Conservation (phyloP, 1,140 invertebrate species). For the Trichonephila clavata region DNA sequence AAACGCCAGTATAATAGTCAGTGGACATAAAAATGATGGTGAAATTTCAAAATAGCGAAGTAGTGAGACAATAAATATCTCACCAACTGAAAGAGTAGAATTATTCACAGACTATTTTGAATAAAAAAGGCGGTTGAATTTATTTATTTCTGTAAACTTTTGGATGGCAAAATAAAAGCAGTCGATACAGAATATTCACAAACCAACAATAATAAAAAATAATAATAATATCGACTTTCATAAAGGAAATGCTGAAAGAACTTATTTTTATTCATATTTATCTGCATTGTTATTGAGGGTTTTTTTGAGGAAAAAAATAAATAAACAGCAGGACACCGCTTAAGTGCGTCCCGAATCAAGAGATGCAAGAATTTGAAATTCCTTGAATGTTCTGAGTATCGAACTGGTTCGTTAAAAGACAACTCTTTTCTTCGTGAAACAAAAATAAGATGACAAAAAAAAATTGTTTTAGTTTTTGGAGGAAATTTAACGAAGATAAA, state of each 20-base stretch:
- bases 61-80: too few species aligned
- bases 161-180: not conserved
- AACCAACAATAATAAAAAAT: not conserved
- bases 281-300: not conserved
- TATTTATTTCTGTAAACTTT: not conserved
- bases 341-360: not conserved
- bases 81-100: too few species aligned
- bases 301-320: not conserved
- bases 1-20: too few species aligned
- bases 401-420: constrained; percentile 11
- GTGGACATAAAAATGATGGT: too few species aligned
- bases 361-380: not conserved
- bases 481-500: constrained; percentile 19
- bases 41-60: too few species aligned
- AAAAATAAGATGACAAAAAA: not conserved
- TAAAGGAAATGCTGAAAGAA: not conserved
- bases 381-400: not conserved
- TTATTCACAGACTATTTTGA: not conserved
- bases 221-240: not conserved
- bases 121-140: not conserved
- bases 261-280: constrained; percentile 26
- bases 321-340: not conserved
- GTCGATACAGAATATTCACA: not conserved
- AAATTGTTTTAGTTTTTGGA: not conserved
- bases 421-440: not conserved